Percentiles rank a stretch among this genome's conserved stretches.
phyloP scores from a whole-genome alignment of 64 coral and sea anemone genomes.

The Stichodactyla helianthus region DNA sequence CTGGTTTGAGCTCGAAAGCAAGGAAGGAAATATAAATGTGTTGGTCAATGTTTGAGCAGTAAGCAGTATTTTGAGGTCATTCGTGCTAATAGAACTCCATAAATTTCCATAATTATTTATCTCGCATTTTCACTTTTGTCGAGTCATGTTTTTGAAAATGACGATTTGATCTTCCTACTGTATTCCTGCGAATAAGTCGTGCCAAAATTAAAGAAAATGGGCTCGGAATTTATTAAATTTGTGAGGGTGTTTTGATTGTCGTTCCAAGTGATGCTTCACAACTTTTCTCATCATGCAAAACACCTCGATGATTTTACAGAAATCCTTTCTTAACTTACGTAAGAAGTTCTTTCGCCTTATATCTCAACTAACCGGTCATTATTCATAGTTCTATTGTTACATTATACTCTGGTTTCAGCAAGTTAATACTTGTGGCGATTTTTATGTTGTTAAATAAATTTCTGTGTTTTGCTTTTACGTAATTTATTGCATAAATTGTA shows the following conservation, averaged over 20 bases:
- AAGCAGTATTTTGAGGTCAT: slow-evolving; percentile 8
- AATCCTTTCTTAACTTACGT: background rate
- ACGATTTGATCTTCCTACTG: background rate
- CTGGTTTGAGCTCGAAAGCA: background rate
- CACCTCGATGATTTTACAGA: background rate
- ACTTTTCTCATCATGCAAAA: background rate
- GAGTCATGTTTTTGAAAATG: background rate
- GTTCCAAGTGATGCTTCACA: slow-evolving; percentile 10
- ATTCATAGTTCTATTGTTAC: background rate
- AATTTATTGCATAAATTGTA: background rate
- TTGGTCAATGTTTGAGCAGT: background rate
- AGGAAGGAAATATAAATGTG: background rate
- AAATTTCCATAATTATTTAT: background rate
- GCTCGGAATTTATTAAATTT: background rate
- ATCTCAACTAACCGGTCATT: background rate
- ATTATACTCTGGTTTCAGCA: background rate
- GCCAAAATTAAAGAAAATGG: background rate
- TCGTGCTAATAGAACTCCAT: slow-evolving; percentile 3
- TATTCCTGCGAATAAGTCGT: background rate
- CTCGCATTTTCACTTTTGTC: background rate
- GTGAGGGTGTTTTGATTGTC: background rate
- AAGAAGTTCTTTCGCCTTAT: background rate
- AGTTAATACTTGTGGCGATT: background rate
- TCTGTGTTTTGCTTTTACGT: background rate
- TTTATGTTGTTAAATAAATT: background rate